Evolutionary conservation across 1,140 invertebrate genomes (phyloP).

Genomic region (Pogonomyrmex californicus): DNA sequence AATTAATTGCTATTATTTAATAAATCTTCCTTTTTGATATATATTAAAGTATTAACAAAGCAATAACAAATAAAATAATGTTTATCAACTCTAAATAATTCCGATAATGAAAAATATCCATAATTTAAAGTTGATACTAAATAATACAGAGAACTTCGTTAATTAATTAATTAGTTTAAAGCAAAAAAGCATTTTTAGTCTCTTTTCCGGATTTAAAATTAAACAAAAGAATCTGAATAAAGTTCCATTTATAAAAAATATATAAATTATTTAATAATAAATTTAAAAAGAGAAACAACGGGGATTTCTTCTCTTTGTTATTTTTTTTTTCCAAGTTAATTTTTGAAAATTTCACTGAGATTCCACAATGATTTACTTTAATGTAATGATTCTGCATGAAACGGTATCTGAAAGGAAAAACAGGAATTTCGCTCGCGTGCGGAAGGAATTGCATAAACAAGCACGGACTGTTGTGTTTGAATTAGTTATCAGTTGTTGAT

Average conservation of each 20-base stretch:
- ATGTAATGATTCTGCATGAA: not conserved
- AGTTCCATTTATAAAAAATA: not conserved
- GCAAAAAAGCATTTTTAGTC: not conserved
- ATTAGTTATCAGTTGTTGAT: slow-evolving; percentile 50
- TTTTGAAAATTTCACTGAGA: not conserved
- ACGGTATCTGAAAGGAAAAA: not conserved
- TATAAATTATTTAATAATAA: not conserved
- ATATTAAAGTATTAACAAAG: not conserved
- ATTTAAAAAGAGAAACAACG: not conserved
- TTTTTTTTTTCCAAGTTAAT: not conserved
- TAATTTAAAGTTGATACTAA: not conserved
- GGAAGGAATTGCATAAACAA: slow-evolving; percentile 46
- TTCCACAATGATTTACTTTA: not conserved
- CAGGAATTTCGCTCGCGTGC: not conserved
- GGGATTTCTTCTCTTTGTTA: not conserved
- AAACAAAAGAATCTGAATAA: not conserved
- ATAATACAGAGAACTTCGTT: not conserved
- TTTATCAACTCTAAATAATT: not conserved
- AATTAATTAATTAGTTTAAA: not conserved
- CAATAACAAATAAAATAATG: not conserved
- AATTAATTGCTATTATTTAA: not conserved
- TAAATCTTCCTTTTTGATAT: not conserved
- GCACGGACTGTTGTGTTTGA: slow-evolving; percentile 29
- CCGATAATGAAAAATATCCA: not conserved
- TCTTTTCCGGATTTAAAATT: not conserved